Evolutionary conservation across 2,888 invertebrate species (phyloP).

Genomic region (Diarsia dahlii): DNA sequence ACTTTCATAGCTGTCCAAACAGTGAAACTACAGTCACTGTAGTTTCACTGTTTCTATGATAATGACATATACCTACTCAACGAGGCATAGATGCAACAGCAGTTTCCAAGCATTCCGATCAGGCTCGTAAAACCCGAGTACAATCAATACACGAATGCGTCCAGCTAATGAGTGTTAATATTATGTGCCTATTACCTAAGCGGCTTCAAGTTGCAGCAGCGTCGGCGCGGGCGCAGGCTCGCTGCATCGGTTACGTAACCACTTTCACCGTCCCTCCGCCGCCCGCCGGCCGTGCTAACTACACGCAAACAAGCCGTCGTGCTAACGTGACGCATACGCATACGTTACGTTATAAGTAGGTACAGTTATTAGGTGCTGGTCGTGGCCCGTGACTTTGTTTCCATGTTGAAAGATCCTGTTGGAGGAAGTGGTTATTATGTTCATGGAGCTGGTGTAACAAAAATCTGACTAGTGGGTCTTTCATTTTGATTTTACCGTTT

Average conservation of each 20-base stretch:
- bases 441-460: neutral
- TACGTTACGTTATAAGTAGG: slow-evolving; percentile 70
- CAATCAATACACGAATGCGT: slow-evolving; percentile 23
- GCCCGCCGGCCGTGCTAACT: slow-evolving; percentile 60
- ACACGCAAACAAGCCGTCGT: slow-evolving; percentile 66
- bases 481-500: neutral
- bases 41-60: too few relatives aligned
- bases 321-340: slow-evolving; percentile 74
- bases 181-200: slow-evolving; percentile 62
- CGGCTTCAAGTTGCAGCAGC: slow-evolving; percentile 73
- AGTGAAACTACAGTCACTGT: too few relatives aligned
- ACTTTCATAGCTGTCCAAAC: neutral
- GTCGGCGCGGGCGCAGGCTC: slow-evolving; percentile 63
- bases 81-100: neutral
- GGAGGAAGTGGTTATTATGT: slow-evolving; percentile 2
- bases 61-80: too few relatives aligned
- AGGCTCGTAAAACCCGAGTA: slow-evolving; percentile 14
- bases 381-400: slow-evolving; percentile 51
- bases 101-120: slow-evolving; percentile 17
- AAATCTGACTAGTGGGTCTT: neutral
- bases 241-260: slow-evolving; percentile 84
- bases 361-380: slow-evolving; percentile 47
- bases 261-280: slow-evolving; percentile 84
- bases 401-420: slow-evolving; percentile 8
- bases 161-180: slow-evolving; percentile 41